Percentiles rank a stretch among this genome's conserved stretches.
Conservation (phyloP, 2,113 vertebrate species). For the Misgurnus anguillicaudatus region DNA sequence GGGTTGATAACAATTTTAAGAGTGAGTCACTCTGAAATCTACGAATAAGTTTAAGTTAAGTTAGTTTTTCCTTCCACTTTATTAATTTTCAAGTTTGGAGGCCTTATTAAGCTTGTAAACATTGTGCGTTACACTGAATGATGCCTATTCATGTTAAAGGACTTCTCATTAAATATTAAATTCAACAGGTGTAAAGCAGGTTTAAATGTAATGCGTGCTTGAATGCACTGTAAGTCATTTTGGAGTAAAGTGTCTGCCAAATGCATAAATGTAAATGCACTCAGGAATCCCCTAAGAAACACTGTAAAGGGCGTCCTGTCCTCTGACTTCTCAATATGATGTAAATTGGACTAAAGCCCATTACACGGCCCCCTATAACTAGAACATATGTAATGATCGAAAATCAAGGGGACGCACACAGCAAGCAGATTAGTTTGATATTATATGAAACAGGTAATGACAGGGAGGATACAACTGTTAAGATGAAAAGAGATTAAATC, state of each 20-base stretch:
- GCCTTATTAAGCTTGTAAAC: conserved; percentile 25
- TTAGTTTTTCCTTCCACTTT: not conserved
- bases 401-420: conserved; percentile 51
- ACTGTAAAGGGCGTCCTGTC: conserved; percentile 57
- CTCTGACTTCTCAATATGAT: conserved; percentile 54
- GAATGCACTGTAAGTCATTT: not conserved
- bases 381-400: conserved; percentile 65
- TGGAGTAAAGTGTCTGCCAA: too few species aligned
- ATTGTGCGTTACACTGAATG: not conserved
- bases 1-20: not conserved
- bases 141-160: conserved; percentile 6
- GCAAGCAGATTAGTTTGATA: conserved; percentile 4
- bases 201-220: conserved; percentile 2
- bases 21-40: conserved; percentile 6
- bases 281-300: conserved; percentile 63
- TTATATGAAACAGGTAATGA: conserved; percentile 36
- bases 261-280: conserved; percentile 34
- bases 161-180: conserved; percentile 29
- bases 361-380: conserved; percentile 61
- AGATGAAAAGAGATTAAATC: not conserved
- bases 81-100: not conserved
- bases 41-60: conserved; percentile 8
- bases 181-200: conserved; percentile 3
- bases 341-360: conserved; percentile 67
- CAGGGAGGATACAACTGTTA: not conserved